Base-by-base conservation (phyloP, 1,140 invertebrate genomes). In the Macrosteles quadrilineatus region DNA sequence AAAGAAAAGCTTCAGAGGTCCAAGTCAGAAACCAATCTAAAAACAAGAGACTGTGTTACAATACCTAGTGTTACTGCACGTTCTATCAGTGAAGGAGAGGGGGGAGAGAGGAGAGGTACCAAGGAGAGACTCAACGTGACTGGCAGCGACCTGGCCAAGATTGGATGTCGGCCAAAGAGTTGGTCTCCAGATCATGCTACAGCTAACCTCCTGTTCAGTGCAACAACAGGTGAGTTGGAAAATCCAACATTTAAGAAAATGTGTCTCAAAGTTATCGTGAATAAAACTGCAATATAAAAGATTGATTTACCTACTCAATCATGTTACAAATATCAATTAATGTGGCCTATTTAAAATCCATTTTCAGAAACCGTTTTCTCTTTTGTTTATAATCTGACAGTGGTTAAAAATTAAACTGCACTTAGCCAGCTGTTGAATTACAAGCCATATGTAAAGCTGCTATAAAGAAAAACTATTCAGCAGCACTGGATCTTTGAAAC, bases 1-100 rank as follows among this genome's bases (percentile, higher is more conserved):
- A 91, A 94, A 75, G 93, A 97, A 77, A 96, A 94, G 78, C 81
- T 94, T 69, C 91, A 96, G 76, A 85, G 94, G 67, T 95, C 94
- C 47, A 96, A 97, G 82, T 97, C 95, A 67, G 94, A 97, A 79
- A 96, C 93, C 21, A 95, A 95, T 81, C 80, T 95, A 12, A 94
- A 94, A 78, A 89, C 88, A 1, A 88, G 87, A 29, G 77, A 81
- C 43, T 76, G 79, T 53, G 84, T 71, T 40, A 73, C 68, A 66
- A 76, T 72, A 84, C 82, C 76, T 85, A 85, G 70, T 6, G 84
- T 83, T 62, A 81, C 81, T 83, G 77, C 72, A 78, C 68, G 77
- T 59, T 80, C 75, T 71, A 83, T 78, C 71, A 81, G 81, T 69
- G 79, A 83, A 53, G 75, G 77, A 77, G 64, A 80, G 76, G 72